Evolutionary conservation across 2,888 invertebrate species (phyloP).

Genomic region (Macrosoma leucophasiata): DNA sequence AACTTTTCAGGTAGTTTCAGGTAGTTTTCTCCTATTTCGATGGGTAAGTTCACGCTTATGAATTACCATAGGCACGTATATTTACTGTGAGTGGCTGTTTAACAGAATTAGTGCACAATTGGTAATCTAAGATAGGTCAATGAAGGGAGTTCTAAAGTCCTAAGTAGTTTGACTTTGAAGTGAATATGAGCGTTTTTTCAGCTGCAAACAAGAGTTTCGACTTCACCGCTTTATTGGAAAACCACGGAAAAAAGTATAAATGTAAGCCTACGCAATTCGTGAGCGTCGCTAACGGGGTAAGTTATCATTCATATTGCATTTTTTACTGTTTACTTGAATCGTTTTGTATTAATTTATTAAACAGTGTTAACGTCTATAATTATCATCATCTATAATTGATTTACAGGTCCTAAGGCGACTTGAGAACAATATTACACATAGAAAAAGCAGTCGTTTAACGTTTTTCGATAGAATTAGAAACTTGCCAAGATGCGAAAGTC

Average conservation of each 20-base stretch:
- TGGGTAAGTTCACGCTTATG: no score
- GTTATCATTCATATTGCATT: slow-evolving; percentile 21
- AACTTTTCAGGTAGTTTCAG: no score
- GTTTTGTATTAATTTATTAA: no score
- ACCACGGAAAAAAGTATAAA: slow-evolving; percentile 54
- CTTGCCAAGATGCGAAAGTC: slow-evolving; percentile 37
- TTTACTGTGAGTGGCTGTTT: no score
- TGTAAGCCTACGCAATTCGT: slow-evolving; percentile 48
- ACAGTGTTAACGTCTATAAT: slow-evolving; percentile 7
- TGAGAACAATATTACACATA: slow-evolving; percentile 38
- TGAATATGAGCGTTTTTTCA: no score
- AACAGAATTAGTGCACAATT: no score
- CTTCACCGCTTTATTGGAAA: slow-evolving; percentile 44
- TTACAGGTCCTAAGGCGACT: slow-evolving; percentile 52
- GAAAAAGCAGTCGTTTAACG: slow-evolving; percentile 45
- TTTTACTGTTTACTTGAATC: no score
- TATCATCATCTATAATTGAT: slow-evolving; percentile 31
- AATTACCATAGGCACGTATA: no score
- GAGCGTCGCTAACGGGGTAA: slow-evolving; percentile 57
- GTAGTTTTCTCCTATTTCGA: no score
- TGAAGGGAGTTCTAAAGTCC: no score
- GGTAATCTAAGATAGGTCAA: no score
- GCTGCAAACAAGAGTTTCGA: slow-evolving; percentile 57
- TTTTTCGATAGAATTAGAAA: slow-evolving; percentile 49
- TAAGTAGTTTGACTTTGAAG: no score